Evolutionary conservation across 1,140 invertebrate genomes (phyloP).

Genomic region (Frieseomelitta varia): DNA sequence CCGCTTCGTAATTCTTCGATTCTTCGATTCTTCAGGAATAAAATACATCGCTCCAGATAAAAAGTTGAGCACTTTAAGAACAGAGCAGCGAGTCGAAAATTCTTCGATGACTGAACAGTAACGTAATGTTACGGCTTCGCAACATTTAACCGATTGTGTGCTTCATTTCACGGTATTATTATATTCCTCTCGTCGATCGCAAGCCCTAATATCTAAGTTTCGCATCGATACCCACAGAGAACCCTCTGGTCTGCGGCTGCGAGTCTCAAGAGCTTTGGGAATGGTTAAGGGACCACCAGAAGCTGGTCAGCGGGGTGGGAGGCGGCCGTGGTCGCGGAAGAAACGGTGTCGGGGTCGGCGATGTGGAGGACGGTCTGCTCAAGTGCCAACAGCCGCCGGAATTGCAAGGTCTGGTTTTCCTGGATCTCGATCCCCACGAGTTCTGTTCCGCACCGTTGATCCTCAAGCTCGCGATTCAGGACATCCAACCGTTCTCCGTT

Average conservation of each 20-base stretch:
- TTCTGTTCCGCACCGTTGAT: constrained; percentile 92
- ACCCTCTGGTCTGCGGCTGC: constrained; percentile 91
- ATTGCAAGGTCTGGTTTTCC: constrained; percentile 88
- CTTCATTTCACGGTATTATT: neutral
- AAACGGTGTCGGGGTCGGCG: constrained; percentile 82
- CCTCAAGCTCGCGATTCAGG: constrained; percentile 91
- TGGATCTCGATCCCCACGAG: constrained; percentile 89
- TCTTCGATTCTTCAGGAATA: no score
- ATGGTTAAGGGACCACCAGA: constrained; percentile 93
- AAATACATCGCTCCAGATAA: no score
- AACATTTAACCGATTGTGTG: no score
- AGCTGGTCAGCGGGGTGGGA: constrained; percentile 84
- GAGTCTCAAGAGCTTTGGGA: constrained; percentile 93
- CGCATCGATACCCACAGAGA: constrained; percentile 84
- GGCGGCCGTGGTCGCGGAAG: constrained; percentile 80
- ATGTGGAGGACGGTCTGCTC: constrained; percentile 81
- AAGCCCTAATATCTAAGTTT: neutral
- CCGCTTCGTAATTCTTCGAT: no score
- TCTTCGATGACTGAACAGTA: no score
- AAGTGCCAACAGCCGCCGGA: constrained; percentile 91
- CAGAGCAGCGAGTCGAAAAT: no score
- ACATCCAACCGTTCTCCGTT: constrained; percentile 93
- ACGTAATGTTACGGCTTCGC: no score
- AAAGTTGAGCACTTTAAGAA: no score
- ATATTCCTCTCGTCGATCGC: neutral